Evolutionary conservation across 2,888 invertebrate species (phyloP).

Genomic region (Vanessa cardui): DNA sequence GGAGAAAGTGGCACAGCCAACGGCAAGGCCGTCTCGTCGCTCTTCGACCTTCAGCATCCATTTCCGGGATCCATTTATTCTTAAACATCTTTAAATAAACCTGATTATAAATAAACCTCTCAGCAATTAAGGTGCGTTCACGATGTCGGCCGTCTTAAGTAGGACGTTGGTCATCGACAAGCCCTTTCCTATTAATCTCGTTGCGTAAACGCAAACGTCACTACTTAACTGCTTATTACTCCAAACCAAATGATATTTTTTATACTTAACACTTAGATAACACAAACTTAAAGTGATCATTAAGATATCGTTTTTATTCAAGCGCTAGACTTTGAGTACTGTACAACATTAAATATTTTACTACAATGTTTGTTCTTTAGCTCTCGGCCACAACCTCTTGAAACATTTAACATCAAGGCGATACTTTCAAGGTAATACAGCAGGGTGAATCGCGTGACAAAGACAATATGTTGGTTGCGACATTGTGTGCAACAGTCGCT

Average conservation of each 20-base stretch:
- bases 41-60: conserved; percentile 69
- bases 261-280: not conserved
- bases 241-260: not conserved
- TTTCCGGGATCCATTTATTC: conserved; percentile 65
- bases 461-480: conserved; percentile 57
- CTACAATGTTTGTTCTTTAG: too few relatives aligned
- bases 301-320: too few relatives aligned
- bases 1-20: conserved; percentile 79
- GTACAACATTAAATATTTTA: too few relatives aligned
- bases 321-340: too few relatives aligned
- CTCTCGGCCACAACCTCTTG: conserved; percentile 1
- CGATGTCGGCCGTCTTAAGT: conserved; percentile 39
- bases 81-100: conserved; percentile 42
- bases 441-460: conserved; percentile 58
- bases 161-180: conserved; percentile 48
- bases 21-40: conserved; percentile 75
- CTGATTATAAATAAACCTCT: conserved; percentile 35
- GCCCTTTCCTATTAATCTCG: conserved; percentile 47
- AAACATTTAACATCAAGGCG: conserved; percentile 17
- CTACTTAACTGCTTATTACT: conserved; percentile 11
- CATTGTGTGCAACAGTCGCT: conserved; percentile 48
- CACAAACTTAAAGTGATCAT: not conserved
- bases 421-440: conserved; percentile 29
- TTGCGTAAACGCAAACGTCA: conserved; percentile 29
- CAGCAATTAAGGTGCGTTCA: conserved; percentile 19